Evolutionary conservation across 2,888 invertebrate genomes (phyloP), one percentile per base, ranked within the genome.

Genomic region (Orchesellides sinensis): DNA sequence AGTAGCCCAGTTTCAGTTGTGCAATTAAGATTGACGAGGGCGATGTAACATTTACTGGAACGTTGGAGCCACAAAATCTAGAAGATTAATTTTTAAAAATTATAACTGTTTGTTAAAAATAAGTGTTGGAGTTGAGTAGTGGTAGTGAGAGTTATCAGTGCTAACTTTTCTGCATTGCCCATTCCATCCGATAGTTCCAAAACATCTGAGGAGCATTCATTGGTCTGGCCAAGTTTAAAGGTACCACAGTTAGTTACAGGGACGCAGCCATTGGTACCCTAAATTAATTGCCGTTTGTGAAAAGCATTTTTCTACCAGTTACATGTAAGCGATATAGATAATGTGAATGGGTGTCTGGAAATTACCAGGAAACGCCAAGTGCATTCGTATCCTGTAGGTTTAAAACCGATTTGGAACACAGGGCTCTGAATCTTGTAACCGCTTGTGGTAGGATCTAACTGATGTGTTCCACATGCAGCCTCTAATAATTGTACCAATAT

Each of bases 121-220:
- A 23, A 32, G 32, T 6, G 6, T 32, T 32, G 5, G 5, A 32
- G 10, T 10, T 6, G 10, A 32, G 32, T 6, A 32, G 32, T 10
- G 32, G 17, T 49, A 23, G 4, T 23, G 6, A 54, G 21, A 23
- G 21, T 27, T 14, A 35, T 52, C 29, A 66, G 17, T 40, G 12
- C 10, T 35, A 45, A 86, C 86, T 72, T 85, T 74, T 86, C 75
- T 29, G 70, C 74, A 25, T 27, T 72, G 8, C 80, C 75, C 21
- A 80, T 52, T 6, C 84, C 86, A 73, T 87, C 87, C 10, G 83
- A 81, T 1, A 87, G 35, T 77, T 87, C 86, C 25, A 87, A 69
- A 65, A 72, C 73, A 52, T 86, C 85, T 3, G 59, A 40, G 0
- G 69, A 4, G 32, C 86, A 87, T 32, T 84, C 79, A 6, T 69